A percentile compares a stretch with the other conserved stretches of the same genome.
Conservation (phyloP, 2,113 vertebrate genomes). For the Ceyx margarethae region DNA sequence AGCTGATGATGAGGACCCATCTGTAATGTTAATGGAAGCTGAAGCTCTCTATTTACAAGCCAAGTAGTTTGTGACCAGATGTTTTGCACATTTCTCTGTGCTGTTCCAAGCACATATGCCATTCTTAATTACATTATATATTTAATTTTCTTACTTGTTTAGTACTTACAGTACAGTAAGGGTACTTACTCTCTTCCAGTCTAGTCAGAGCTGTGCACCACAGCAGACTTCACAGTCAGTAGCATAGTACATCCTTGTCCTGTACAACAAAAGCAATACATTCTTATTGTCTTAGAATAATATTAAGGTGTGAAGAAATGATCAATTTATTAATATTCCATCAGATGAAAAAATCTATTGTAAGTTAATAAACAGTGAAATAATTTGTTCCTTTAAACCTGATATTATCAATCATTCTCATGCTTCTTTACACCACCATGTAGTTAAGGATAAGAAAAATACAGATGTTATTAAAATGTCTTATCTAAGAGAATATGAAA, state of each 20-base stretch:
- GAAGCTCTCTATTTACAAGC: slow-evolving; percentile 9
- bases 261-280: neutral
- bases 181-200: neutral
- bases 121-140: neutral
- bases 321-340: neutral
- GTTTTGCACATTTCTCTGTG: neutral
- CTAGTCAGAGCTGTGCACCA: neutral
- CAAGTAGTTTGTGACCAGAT: neutral
- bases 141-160: neutral
- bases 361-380: slow-evolving; percentile 32
- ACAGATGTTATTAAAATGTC: neutral
- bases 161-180: no score
- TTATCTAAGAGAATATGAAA: neutral
- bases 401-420: neutral
- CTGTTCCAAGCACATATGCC: neutral
- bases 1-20: neutral
- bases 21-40: neutral
- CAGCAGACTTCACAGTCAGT: neutral
- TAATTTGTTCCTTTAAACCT: slow-evolving; percentile 22
- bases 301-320: neutral
- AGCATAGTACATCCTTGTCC: neutral
- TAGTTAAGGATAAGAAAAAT: slow-evolving; percentile 38
- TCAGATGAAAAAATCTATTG: neutral
- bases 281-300: neutral
- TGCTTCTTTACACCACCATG: neutral